These are phyloP conservation scores for Neoniphon sammara DNA, from an alignment of 2,797 vertebrate genomes.

Conservation along the genomic window DNA sequence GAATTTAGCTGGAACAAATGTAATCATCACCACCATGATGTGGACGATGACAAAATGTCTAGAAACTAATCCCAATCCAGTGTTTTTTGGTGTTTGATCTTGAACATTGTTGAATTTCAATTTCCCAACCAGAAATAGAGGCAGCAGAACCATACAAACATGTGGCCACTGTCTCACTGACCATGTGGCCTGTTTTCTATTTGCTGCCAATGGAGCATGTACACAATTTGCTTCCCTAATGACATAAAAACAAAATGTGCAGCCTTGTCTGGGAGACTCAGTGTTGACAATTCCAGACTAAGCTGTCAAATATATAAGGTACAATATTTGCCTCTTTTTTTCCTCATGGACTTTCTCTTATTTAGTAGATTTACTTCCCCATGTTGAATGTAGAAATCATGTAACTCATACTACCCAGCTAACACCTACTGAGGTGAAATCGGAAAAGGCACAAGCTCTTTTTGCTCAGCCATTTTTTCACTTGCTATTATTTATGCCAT, in stretches of 20 bases:
- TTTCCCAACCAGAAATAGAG: too few relatives aligned
- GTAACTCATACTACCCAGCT: neutral
- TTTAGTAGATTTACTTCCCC: neutral
- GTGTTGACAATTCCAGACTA: slow-evolving; percentile 2
- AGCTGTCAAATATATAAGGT: slow-evolving; percentile 1
- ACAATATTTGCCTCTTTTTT: neutral
- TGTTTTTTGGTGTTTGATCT: neutral
- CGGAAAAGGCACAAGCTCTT: slow-evolving; percentile 28
- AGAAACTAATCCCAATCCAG: neutral
- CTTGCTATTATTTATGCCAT: neutral
- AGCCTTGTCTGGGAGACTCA: neutral
- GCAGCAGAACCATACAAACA: too few relatives aligned
- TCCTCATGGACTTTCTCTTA: too few relatives aligned
- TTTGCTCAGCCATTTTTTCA: neutral
- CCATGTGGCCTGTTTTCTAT: neutral
- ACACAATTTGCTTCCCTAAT: slow-evolving; percentile 12
- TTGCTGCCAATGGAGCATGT: neutral
- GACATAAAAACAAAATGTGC: neutral
- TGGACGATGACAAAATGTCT: neutral
- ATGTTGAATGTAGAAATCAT: neutral
- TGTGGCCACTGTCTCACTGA: neutral
- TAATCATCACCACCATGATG: fast-evolving
- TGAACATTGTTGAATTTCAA: neutral
- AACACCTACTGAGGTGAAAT: neutral
- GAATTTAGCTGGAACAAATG: slow-evolving; percentile 5